Percentiles rank a stretch among this genome's conserved stretches.
Evolutionary conservation across 2,797 vertebrate genomes (phyloP).

Genomic region (Sebastes umbrosus): DNA sequence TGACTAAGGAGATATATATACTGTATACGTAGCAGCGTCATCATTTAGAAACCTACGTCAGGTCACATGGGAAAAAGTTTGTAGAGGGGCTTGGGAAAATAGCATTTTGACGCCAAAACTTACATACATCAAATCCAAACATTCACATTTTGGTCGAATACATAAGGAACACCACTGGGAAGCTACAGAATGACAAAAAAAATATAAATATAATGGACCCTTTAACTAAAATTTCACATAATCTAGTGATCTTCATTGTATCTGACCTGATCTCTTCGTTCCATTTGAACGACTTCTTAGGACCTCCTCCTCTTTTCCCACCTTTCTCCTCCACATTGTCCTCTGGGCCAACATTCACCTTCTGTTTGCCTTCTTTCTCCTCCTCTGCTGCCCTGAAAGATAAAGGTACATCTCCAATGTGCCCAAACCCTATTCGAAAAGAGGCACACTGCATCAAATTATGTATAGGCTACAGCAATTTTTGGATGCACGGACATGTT

Average conservation of each 20-base stretch:
- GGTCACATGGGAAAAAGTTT: no score
- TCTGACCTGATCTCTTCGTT: conserved; percentile 92
- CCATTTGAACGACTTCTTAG: conserved; percentile 94
- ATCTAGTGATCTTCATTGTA: not conserved
- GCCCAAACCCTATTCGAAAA: not conserved
- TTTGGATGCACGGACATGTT: not conserved
- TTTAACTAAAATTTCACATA: not conserved
- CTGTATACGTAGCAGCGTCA: no score
- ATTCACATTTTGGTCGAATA: no score
- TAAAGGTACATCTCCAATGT: not conserved
- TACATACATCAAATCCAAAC: no score
- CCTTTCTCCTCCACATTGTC: conserved; percentile 85
- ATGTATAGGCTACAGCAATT: not conserved
- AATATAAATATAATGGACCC: no score
- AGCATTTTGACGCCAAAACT: no score
- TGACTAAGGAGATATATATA: no score
- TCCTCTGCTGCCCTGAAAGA: conserved; percentile 70
- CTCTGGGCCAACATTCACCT: conserved; percentile 75
- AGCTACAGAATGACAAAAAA: no score
- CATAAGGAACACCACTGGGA: no score
- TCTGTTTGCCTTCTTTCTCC: conserved; percentile 84
- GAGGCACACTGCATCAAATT: not conserved
- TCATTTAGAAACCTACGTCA: no score
- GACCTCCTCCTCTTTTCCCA: conserved; percentile 83
- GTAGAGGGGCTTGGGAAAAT: no score